A percentile compares a stretch with the other conserved stretches of the same genome.
Evolutionary conservation across 92 coral and sea anemone genomes (phyloP).

Genomic region (Phenganax subtilis): DNA sequence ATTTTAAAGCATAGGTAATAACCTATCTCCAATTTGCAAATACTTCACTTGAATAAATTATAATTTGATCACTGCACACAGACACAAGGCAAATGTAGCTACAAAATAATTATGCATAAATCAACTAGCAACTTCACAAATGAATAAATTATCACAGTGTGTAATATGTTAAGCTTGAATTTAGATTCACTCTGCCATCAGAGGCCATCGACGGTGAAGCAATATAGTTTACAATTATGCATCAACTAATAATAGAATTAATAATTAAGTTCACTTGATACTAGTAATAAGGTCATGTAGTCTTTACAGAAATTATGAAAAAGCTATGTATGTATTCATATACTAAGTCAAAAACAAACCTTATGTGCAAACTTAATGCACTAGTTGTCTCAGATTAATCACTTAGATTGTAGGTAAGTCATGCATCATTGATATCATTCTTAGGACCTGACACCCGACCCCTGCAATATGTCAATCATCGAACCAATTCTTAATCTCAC

Average conservation of each 20-base stretch:
- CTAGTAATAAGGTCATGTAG: background rate
- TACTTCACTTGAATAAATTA: background rate
- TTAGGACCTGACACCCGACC: conserved; percentile 8
- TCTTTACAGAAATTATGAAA: background rate
- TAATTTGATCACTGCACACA: background rate
- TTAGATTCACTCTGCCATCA: background rate
- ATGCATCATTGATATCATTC: conserved; percentile 9
- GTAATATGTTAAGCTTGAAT: background rate
- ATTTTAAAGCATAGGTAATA: no score
- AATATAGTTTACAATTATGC: background rate
- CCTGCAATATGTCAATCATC: conserved; percentile 10
- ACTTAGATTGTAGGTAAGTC: background rate
- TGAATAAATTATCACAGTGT: conserved; percentile 14
- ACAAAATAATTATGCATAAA: conserved; percentile 6
- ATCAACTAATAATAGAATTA: background rate
- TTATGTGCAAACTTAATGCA: background rate
- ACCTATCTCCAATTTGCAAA: background rate
- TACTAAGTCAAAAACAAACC: conserved; percentile 1
- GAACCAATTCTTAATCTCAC: background rate
- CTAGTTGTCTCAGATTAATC: conserved; percentile 6
- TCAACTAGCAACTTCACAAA: background rate
- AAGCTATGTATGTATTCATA: background rate
- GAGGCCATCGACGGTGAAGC: background rate
- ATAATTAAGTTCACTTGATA: background rate
- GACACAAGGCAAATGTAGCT: background rate